Percentiles rank a stretch among this genome's conserved stretches.
These are phyloP conservation scores for Dendropsophus ebraccatus DNA, from an alignment of 2,113 vertebrate species.

Conservation along the genomic window DNA sequence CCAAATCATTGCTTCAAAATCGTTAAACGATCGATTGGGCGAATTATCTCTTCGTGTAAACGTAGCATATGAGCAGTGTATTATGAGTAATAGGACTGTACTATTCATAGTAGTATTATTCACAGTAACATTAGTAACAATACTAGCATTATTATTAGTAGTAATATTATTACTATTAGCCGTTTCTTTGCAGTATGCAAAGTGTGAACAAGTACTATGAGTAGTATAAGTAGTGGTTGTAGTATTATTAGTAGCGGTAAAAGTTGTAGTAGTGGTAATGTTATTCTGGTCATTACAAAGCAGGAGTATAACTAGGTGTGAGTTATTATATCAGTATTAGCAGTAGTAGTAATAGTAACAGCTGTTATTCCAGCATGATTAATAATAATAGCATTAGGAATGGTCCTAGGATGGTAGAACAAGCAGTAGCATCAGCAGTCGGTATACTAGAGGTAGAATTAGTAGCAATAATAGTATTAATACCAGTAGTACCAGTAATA, in stretches of 20 bases:
- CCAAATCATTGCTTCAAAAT: too few species aligned
- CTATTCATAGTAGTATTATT: background rate
- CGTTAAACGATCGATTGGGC: too few species aligned
- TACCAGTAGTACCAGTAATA: background rate
- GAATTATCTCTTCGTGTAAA: too few species aligned
- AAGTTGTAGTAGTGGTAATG: background rate
- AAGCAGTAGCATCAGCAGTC: background rate
- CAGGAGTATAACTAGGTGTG: background rate
- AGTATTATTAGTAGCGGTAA: background rate
- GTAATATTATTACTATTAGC: background rate
- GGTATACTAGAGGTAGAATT: background rate
- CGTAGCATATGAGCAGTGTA: background rate
- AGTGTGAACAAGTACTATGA: too few species aligned
- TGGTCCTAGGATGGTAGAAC: too few species aligned
- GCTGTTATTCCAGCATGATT: background rate
- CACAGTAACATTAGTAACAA: too few species aligned
- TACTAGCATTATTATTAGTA: background rate
- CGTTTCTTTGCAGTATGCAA: too few species aligned
- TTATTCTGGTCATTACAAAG: too few species aligned
- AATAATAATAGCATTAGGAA: background rate
- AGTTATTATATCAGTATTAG: background rate
- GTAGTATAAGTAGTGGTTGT: background rate
- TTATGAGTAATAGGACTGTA: background rate
- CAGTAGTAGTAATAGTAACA: background rate
- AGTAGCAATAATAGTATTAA: background rate